Evolutionary conservation across 1,140 invertebrate genomes (phyloP), one percentile per base, ranked within the genome.

Genomic region (Conus ventricosus): DNA sequence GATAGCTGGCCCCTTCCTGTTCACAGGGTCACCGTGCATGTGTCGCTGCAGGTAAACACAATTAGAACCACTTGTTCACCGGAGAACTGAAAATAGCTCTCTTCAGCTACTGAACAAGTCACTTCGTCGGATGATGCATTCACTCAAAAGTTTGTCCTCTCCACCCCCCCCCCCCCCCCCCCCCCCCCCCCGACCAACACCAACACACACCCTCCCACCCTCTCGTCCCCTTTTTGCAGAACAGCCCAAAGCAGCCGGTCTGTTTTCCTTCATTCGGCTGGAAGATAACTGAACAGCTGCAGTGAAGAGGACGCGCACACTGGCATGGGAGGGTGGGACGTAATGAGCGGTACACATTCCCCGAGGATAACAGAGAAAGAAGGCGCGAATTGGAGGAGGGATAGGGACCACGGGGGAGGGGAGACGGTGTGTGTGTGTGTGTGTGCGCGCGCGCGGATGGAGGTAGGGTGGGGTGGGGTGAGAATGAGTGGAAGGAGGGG

Each of bases 171-270:
- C 83, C 87, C 82, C 87, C 82, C 87, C 5, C 87, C 82, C 80
- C 82, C 87, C 82, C 87, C 82, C 87, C 83, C 87, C 82, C 87
- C 82, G 78, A 83, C 80, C 82, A 76, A 63, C 87, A 83, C 87
- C 71, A 60, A 71, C 85, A 71, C 85, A 51, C 71, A 51, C 71
- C 71, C 60, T 76, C 60, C 39, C 85, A 76, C 60, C 71, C 85
- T 2, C 60, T 63, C 60, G 1, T 20, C 4, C 60, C 17, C 60
- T 2, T 20, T 63, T 20, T 63, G 27, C 51, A 51, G 20, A 20
- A 23, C 7, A 39, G 5, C 23, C 8, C 27, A 81, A 54, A 60
- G 20, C 27, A 75, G 60, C 17, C 20, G n/a, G 23, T 17, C 20
- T 87, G 51, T 87, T 51, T 81, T 60, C 80, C 53, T 87, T 80